phyloP scores from a whole-genome alignment of 2,888 invertebrate species.

The Volucella inanis region DNA sequence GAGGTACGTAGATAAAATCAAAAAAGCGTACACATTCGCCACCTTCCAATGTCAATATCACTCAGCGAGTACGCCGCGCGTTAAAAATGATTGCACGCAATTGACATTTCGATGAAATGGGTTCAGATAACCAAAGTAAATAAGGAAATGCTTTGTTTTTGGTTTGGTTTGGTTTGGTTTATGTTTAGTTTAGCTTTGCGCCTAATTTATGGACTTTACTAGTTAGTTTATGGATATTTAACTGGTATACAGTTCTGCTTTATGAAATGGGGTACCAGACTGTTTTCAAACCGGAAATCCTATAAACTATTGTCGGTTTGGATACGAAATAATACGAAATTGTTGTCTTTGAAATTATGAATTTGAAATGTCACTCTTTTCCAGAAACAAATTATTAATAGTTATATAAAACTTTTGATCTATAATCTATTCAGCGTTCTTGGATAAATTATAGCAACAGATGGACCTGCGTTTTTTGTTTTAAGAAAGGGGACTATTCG shows the following conservation, averaged over 20 bases:
- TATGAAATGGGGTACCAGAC: neutral
- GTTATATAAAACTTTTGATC: no score
- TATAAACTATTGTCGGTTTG: conserved; percentile 40
- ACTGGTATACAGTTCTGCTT: conserved; percentile 2
- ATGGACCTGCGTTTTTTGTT: no score
- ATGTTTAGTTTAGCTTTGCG: conserved; percentile 5
- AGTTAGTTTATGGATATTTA: conserved; percentile 58
- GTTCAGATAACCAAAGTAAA: conserved; percentile 67
- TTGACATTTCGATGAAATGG: conserved; percentile 67
- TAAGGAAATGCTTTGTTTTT: conserved; percentile 61
- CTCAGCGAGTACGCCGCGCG: conserved; percentile 20
- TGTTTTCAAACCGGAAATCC: neutral
- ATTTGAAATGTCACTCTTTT: no score
- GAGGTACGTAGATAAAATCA: conserved; percentile 53
- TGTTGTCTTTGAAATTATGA: no score
- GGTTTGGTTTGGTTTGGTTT: conserved; percentile 11
- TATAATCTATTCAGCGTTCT: no score
- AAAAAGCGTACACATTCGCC: conserved; percentile 57
- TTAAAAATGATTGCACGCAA: conserved; percentile 61
- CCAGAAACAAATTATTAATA: no score
- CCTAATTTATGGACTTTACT: conserved; percentile 57
- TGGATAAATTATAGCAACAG: no score
- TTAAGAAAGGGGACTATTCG: no score
- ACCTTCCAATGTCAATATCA: conserved; percentile 73
- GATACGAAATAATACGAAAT: no score